A percentile compares a stretch with the other conserved stretches of the same genome.
Conservation (phyloP, 2,888 invertebrate genomes). For the Stenodema calcarata region DNA sequence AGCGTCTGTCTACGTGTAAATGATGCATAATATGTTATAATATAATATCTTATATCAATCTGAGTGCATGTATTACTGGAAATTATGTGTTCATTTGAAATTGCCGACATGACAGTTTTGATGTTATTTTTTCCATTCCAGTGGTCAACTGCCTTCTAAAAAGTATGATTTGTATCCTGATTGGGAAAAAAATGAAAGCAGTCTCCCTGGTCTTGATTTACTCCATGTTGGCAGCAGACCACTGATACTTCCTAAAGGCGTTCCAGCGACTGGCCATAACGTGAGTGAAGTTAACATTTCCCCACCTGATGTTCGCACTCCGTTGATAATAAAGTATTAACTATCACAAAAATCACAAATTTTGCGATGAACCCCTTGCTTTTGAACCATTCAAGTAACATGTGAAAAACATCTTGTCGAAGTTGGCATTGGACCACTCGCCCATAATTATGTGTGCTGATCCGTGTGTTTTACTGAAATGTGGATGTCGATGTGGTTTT, state of each 20-base stretch:
- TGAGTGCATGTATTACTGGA: no score
- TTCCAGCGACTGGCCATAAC: constrained; percentile 58
- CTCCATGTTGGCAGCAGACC: constrained; percentile 57
- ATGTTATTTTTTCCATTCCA: not conserved
- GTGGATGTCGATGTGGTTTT: constrained; percentile 42
- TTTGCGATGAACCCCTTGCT: not conserved
- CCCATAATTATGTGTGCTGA: constrained; percentile 1
- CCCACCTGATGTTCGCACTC: not conserved
- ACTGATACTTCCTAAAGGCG: constrained; percentile 57
- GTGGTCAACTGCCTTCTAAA: not conserved
- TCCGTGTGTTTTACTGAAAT: constrained; percentile 30
- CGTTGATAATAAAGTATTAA: no score
- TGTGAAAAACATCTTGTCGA: constrained; percentile 19
- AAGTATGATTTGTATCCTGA: constrained; percentile 45
- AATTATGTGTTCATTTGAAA: not conserved
- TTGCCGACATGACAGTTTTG: no score
- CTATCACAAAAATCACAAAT: not conserved
- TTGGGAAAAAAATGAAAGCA: constrained; percentile 45
- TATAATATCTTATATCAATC: no score
- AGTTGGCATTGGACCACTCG: constrained; percentile 44
- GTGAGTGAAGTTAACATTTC: constrained; percentile 43
- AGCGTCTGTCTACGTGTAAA: no score
- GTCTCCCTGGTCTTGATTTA: constrained; percentile 56
- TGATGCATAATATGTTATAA: no score
- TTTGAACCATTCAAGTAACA: not conserved